A percentile compares a stretch with the other conserved stretches of the same genome.
Conservation (phyloP, 35 echinoderm and acorn worm species). For the Apostichopus parvimensis region DNA sequence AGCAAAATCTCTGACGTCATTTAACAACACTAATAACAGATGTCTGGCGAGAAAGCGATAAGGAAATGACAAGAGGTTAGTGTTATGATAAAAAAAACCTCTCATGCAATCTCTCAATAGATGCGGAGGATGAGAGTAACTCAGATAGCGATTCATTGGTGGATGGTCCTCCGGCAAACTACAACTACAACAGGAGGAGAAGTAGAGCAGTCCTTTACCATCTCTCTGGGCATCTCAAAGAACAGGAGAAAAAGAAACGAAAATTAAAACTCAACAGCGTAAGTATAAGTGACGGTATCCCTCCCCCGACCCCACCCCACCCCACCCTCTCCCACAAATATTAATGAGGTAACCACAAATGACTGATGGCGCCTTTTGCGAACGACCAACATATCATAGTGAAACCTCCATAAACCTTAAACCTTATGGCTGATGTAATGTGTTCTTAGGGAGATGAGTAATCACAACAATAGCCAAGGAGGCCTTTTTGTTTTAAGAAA, state of each 20-base stretch:
- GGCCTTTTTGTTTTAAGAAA: too few species aligned
- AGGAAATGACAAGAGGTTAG: neutral
- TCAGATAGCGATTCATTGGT: conserved; percentile 66
- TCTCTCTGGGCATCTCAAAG: conserved; percentile 94
- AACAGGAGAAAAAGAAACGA: conserved; percentile 92
- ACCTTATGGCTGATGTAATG: too few species aligned
- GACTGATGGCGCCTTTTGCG: too few species aligned
- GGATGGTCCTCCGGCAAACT: conserved; percentile 81
- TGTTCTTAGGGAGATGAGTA: too few species aligned
- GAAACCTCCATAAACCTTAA: too few species aligned
- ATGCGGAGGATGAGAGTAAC: conserved; percentile 28
- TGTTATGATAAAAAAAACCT: neutral
- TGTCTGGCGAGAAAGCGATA: neutral
- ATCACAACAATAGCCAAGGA: too few species aligned
- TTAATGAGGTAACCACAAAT: too few species aligned
- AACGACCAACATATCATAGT: too few species aligned
- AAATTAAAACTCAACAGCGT: conserved; percentile 98
- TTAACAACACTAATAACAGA: neutral
- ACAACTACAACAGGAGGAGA: conserved; percentile 96
- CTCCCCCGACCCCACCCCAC: too few species aligned
- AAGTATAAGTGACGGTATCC: conserved; percentile 18
- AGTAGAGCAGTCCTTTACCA: conserved; percentile 97
- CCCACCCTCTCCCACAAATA: too few species aligned
- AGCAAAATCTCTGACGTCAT: neutral
- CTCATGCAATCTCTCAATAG: conserved; percentile 14